Evolutionary conservation across 2,113 vertebrate genomes (phyloP).

Genomic region (Ophthalmotilapia sp.): DNA sequence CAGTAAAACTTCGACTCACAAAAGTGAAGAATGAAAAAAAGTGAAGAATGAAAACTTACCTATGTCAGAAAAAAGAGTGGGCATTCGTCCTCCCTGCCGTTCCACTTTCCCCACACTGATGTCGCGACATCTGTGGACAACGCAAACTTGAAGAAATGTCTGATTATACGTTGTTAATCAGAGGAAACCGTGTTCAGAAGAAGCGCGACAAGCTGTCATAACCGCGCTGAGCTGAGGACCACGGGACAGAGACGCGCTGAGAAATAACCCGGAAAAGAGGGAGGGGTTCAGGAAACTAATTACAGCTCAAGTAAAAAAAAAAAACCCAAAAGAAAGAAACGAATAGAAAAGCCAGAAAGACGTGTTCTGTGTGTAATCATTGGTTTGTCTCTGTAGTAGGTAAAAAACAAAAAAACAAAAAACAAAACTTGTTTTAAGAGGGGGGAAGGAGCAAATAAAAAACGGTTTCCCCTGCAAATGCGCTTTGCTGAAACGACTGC

Average conservation of each 20-base stretch:
- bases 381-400: neutral
- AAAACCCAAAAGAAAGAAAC: fast-evolving
- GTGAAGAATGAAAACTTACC: neutral
- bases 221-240: neutral
- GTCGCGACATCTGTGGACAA: neutral
- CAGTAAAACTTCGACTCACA: neutral
- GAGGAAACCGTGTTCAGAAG: neutral
- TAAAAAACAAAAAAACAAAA: neutral
- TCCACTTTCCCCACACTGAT: neutral
- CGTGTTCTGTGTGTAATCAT: neutral
- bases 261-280: neutral
- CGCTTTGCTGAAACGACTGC: neutral
- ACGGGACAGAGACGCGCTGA: neutral
- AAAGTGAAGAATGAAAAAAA: neutral
- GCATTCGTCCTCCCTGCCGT: neutral
- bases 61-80: neutral
- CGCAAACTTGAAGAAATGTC: neutral
- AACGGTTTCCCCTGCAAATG: neutral
- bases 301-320: neutral
- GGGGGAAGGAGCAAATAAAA: neutral
- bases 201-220: neutral
- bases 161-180: neutral
- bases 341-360: neutral
- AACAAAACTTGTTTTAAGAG: neutral
- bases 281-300: neutral